phyloP scores from a whole-genome alignment of 2,113 vertebrate species.

The Poeciliopsis retropinna region DNA sequence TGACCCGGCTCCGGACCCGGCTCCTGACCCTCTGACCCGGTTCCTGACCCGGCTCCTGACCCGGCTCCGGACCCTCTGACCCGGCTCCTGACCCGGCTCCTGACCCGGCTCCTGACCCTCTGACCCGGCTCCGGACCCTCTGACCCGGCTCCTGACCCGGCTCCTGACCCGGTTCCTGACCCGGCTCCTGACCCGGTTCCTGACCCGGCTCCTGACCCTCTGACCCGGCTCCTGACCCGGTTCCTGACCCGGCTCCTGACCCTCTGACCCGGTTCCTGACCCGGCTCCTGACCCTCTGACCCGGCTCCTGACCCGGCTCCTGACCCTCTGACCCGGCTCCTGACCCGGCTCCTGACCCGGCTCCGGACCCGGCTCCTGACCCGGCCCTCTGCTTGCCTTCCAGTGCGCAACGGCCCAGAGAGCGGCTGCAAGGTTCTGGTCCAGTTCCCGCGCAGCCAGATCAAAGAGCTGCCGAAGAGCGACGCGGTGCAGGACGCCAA shows the following conservation, averaged over 20 bases:
- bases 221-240: no score
- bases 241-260: background rate
- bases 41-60: background rate
- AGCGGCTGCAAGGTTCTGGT: conserved; percentile 96
- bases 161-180: no score
- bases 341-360: no score
- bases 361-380: background rate
- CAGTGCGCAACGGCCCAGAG: conserved; percentile 95
- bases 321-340: no score
- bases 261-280: no score
- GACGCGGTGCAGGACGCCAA: conserved; percentile 93
- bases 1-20: background rate
- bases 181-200: no score
- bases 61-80: no score
- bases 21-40: no score
- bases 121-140: no score
- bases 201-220: background rate
- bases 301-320: background rate
- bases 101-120: background rate
- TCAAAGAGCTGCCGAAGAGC: conserved; percentile 91
- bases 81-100: background rate
- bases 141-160: background rate
- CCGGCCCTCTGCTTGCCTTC: background rate
- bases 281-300: no score
- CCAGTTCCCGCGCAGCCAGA: conserved; percentile 91